These are phyloP conservation scores for Dysidea cf. avara DNA, from an alignment of 37 sponge, comb jelly and placozoan genomes.

Conservation along the genomic window DNA sequence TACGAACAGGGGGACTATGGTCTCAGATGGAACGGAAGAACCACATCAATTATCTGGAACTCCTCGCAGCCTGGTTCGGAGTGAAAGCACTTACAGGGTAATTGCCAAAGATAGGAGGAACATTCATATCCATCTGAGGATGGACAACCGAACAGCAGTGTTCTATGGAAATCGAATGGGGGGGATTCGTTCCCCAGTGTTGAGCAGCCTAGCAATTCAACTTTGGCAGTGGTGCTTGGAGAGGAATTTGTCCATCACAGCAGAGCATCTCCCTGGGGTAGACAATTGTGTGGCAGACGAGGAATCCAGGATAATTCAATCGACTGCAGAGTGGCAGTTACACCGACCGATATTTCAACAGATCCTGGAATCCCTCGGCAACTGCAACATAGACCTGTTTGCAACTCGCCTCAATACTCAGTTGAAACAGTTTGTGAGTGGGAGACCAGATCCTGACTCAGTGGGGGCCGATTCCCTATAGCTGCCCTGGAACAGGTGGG, in stretches of 20 bases:
- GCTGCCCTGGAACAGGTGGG: background rate
- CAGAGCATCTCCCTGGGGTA: constrained; percentile 27
- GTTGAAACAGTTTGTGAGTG: constrained; percentile 6
- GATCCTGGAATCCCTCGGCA: background rate
- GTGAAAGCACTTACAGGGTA: constrained; percentile 19
- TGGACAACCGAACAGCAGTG: constrained; percentile 22
- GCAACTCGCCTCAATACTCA: constrained; percentile 14
- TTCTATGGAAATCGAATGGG: constrained; percentile 15
- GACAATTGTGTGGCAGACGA: constrained; percentile 9
- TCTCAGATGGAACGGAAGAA: constrained; percentile 1
- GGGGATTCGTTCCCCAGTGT: background rate
- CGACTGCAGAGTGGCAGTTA: constrained; percentile 20
- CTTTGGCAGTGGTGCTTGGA: constrained; percentile 27
- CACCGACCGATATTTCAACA: background rate
- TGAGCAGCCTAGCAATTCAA: background rate
- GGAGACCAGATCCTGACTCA: constrained; percentile 17
- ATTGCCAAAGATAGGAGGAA: no score
- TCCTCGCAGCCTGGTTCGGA: constrained; percentile 20
- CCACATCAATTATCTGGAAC: constrained; percentile 51
- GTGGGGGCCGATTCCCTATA: background rate
- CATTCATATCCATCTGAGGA: constrained; percentile 12
- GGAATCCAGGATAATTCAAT: background rate
- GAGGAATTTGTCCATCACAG: background rate
- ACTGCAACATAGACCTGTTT: constrained; percentile 11
- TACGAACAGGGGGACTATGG: constrained; percentile 36